Evolutionary conservation across 2,888 invertebrate species (phyloP).

Genomic region (Xylocampa areola): DNA sequence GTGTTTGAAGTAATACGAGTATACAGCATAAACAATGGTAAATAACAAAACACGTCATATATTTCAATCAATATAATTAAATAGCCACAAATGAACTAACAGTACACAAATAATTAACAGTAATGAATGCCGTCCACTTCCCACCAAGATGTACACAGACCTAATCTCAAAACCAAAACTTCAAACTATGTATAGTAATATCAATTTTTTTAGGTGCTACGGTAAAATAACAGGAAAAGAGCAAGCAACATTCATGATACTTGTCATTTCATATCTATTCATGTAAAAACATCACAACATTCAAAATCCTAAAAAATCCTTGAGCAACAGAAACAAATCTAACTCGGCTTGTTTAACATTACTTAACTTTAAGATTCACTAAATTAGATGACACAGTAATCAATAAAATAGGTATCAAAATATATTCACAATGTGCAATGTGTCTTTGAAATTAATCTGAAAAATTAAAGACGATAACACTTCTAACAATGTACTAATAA

Average conservation of each 20-base stretch:
- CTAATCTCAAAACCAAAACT: neutral
- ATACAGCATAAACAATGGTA: slow-evolving; percentile 37
- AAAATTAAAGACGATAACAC: slow-evolving; percentile 66
- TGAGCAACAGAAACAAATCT: slow-evolving; percentile 74
- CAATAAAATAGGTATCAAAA: slow-evolving; percentile 74
- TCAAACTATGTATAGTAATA: neutral
- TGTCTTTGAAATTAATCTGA: slow-evolving; percentile 77
- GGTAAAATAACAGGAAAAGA: neutral
- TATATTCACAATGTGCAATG: slow-evolving; percentile 82
- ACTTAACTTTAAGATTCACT: slow-evolving; percentile 64
- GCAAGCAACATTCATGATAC: slow-evolving; percentile 21
- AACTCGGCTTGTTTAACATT: slow-evolving; percentile 60
- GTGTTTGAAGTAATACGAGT: slow-evolving; percentile 31
- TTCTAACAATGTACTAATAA: slow-evolving; percentile 70
- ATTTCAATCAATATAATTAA: slow-evolving; percentile 28
- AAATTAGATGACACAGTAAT: slow-evolving; percentile 60
- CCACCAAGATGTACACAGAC: neutral
- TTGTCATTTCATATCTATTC: slow-evolving; percentile 38
- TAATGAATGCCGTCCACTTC: slow-evolving; percentile 29
- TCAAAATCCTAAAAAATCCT: slow-evolving; percentile 54
- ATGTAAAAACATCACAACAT: slow-evolving; percentile 64
- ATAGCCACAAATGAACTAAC: slow-evolving; percentile 35
- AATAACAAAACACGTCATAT: slow-evolving; percentile 49
- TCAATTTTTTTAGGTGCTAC: too few relatives aligned
- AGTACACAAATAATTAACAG: slow-evolving; percentile 29